A percentile compares a stretch with the other conserved stretches of the same genome.
Conservation (phyloP, 2,888 invertebrate species). For the Andrena trimmerana region DNA sequence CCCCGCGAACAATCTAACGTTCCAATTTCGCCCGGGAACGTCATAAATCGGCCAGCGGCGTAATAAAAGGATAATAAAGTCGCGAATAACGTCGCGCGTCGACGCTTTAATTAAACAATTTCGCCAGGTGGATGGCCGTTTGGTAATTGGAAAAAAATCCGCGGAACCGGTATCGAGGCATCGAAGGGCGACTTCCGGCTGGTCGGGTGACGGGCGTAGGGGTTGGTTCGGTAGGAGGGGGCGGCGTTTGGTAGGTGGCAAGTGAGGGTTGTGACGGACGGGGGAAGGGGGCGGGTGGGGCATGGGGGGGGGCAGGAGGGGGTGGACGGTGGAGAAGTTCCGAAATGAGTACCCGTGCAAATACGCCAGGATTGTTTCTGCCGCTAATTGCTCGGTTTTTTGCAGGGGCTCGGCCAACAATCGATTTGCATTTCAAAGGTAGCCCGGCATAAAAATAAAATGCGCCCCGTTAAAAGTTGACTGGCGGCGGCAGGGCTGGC, state of each 20-base stretch:
- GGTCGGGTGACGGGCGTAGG: conserved; percentile 23
- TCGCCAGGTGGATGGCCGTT: conserved; percentile 56
- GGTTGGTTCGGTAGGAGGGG: conserved; percentile 6
- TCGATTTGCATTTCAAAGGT: conserved; percentile 79
- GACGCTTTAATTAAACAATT: conserved; percentile 72
- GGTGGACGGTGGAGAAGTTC: conserved; percentile 68
- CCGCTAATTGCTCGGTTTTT: conserved; percentile 78
- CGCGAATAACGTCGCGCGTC: conserved; percentile 40
- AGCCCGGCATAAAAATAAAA: conserved; percentile 76
- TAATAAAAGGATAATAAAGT: conserved; percentile 63
- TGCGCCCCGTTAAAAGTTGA: conserved; percentile 75
- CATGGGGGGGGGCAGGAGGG: conserved; percentile 24
- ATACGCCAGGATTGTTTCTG: conserved; percentile 80
- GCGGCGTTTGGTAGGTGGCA: conserved; percentile 32
- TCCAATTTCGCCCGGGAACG: conserved; percentile 40
- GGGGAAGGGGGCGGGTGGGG: conserved; percentile 48
- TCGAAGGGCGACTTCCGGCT: conserved; percentile 67
- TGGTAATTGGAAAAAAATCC: conserved; percentile 72
- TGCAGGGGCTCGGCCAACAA: conserved; percentile 75
- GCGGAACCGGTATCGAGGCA: conserved; percentile 63
- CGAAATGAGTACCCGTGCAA: conserved; percentile 82
- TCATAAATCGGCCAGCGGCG: conserved; percentile 55
- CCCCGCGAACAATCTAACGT: conserved; percentile 4
- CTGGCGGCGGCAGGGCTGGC: conserved; percentile 60
- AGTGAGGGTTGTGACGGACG: conserved; percentile 28